Evolutionary conservation across 2,113 vertebrate genomes (phyloP).

Genomic region (Cinclus cinclus): DNA sequence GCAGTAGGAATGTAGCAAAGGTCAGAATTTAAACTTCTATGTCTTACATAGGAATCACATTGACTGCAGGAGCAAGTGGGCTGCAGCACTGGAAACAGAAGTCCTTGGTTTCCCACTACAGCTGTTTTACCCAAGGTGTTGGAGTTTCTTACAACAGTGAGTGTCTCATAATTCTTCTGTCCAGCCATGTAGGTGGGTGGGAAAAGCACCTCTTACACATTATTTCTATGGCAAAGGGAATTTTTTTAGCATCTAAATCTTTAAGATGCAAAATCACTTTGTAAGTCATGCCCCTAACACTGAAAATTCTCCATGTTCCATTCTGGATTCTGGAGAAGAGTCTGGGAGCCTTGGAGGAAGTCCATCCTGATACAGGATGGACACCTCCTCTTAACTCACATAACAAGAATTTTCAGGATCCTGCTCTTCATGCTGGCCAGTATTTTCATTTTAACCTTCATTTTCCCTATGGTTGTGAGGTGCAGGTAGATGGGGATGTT

Average conservation of each 20-base stretch:
- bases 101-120: neutral
- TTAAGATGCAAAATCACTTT: neutral
- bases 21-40: neutral
- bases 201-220: neutral
- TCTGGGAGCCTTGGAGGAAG: neutral
- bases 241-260: neutral
- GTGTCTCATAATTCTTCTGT: neutral
- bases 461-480: neutral
- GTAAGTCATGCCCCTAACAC: neutral
- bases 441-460: neutral
- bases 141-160: neutral
- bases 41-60: neutral
- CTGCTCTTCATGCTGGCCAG: neutral
- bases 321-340: neutral
- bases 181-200: neutral
- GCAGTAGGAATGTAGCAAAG: neutral
- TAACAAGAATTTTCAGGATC: neutral
- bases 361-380: neutral
- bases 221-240: neutral
- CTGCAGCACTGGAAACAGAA: neutral
- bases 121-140: neutral
- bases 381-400: neutral
- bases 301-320: neutral
- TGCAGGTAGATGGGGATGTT: neutral
- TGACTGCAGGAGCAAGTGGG: neutral